Percentiles rank a stretch among this genome's conserved stretches.
Evolutionary conservation across 2,888 invertebrate genomes (phyloP).

Genomic region (Megastigmus dorsalis): DNA sequence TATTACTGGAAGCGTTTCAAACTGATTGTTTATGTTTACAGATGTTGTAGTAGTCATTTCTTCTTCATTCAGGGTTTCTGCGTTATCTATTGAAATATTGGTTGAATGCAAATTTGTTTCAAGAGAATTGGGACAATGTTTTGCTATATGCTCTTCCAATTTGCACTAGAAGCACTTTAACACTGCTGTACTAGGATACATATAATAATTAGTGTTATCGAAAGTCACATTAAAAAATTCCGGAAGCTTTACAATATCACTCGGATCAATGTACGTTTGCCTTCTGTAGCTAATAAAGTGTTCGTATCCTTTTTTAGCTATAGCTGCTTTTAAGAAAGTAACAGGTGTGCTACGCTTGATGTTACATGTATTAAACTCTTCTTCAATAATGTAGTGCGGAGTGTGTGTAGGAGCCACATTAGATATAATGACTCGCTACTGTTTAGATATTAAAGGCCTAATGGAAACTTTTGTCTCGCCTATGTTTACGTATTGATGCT

Average conservation of each 20-base stretch:
- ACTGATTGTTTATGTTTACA: too few relatives aligned
- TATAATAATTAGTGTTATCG: neutral
- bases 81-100: too few relatives aligned
- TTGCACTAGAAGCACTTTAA: neutral
- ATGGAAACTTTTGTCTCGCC: neutral
- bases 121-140: neutral
- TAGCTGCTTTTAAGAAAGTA: neutral
- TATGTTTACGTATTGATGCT: neutral
- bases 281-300: neutral
- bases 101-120: too few relatives aligned
- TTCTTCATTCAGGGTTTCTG: too few relatives aligned
- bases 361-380: neutral
- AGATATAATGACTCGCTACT: neutral
- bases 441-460: neutral
- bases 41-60: too few relatives aligned
- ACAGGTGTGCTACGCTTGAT: neutral
- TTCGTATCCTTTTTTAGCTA: neutral
- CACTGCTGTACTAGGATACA: neutral
- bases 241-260: slow-evolving; percentile 3
- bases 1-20: too few relatives aligned
- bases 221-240: neutral
- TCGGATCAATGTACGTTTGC: too few relatives aligned
- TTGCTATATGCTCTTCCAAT: neutral
- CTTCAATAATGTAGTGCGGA: neutral
- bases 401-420: neutral